phyloP scores from a whole-genome alignment of 2,888 invertebrate species.

The Calameuta pallipes region DNA sequence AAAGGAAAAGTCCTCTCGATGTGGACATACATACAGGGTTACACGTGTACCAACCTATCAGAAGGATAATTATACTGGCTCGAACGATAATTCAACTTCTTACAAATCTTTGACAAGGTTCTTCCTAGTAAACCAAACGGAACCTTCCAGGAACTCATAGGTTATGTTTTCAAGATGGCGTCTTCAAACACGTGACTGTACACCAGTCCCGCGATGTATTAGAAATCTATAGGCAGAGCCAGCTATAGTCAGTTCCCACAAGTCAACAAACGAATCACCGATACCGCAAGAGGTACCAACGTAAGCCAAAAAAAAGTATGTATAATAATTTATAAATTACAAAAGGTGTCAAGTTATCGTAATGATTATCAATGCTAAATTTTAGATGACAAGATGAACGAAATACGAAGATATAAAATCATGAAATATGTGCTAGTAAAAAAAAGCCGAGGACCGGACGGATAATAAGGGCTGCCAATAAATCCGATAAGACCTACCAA shows the following conservation, averaged over 20 bases:
- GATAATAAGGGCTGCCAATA: neutral
- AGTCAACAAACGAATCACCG: neutral
- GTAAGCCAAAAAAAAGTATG: neutral
- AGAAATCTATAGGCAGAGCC: neutral
- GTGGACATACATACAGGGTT: neutral
- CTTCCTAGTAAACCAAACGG: neutral
- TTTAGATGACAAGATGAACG: neutral
- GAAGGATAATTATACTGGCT: neutral
- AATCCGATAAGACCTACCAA: neutral
- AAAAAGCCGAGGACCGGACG: constrained; percentile 7
- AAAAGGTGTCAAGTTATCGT: neutral
- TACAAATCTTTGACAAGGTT: neutral
- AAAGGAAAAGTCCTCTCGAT: neutral
- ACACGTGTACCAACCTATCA: neutral
- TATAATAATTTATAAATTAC: neutral
- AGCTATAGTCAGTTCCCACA: neutral
- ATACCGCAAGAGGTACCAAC: neutral
- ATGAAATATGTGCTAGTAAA: constrained; percentile 1
- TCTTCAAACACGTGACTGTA: neutral
- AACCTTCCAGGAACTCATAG: neutral
- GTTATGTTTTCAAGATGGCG: neutral
- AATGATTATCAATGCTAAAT: neutral
- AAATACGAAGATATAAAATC: constrained; percentile 5
- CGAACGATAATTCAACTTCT: neutral
- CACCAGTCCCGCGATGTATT: neutral